Percentiles rank a stretch among this genome's conserved stretches.
These are phyloP conservation scores for Malurus cyaneus DNA, from an alignment of 2,113 vertebrate species.

Conservation along the genomic window DNA sequence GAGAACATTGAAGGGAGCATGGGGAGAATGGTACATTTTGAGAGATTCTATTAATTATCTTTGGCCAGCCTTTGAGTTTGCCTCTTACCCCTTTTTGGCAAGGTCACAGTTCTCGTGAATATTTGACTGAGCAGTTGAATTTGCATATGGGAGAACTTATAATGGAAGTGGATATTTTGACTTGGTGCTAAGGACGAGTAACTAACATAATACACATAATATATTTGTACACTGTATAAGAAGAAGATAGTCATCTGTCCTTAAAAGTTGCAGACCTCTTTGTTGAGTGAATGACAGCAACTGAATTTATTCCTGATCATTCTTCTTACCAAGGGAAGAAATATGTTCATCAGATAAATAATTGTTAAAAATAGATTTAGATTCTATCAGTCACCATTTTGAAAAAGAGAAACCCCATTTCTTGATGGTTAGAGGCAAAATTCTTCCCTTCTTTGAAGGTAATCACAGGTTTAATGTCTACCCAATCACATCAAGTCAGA, in stretches of 20 bases:
- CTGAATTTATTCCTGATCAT: neutral
- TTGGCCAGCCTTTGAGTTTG: neutral
- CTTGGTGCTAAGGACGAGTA: neutral
- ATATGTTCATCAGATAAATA: neutral
- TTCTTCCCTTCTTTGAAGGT: neutral
- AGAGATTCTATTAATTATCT: neutral
- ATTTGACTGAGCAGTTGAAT: slow-evolving; percentile 15
- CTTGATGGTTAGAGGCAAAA: neutral
- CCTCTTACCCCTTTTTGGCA: neutral
- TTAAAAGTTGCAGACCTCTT: neutral
- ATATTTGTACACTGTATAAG: neutral
- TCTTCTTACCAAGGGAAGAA: neutral
- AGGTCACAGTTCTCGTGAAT: neutral
- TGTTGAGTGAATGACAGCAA: neutral
- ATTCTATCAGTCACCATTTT: neutral
- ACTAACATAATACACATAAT: neutral
- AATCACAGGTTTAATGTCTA: neutral
- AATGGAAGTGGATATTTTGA: neutral
- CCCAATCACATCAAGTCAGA: accelerated
- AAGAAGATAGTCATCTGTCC: neutral
- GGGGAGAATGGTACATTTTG: neutral
- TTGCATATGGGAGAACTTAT: neutral
- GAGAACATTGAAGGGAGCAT: neutral
- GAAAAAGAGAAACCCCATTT: neutral
- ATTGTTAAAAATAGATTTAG: neutral